These are phyloP conservation scores for Erynnis tages DNA, from an alignment of 2,888 invertebrate genomes.

Conservation along the genomic window DNA sequence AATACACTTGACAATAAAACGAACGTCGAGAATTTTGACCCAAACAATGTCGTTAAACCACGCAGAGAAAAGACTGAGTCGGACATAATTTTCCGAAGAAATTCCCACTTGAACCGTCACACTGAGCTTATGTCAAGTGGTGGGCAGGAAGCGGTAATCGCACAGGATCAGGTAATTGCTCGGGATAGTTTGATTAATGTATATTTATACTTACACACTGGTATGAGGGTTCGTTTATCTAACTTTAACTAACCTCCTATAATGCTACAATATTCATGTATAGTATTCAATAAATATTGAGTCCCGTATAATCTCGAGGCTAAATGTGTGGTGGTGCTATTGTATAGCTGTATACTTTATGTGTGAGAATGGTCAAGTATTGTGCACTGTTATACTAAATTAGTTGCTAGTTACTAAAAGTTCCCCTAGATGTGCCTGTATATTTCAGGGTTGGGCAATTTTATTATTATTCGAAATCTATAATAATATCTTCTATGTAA, in stretches of 20 bases:
- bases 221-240: conserved; percentile 71
- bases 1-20: conserved; percentile 55
- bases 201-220: conserved; percentile 61
- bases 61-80: conserved; percentile 95
- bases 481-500: too few relatives aligned
- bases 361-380: conserved; percentile 39
- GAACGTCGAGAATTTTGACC: conserved; percentile 44
- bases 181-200: conserved; percentile 71
- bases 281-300: conserved; percentile 35
- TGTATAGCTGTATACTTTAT: conserved; percentile 37
- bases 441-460: conserved; percentile 6
- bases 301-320: conserved; percentile 47
- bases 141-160: conserved; percentile 81
- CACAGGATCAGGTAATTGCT: conserved; percentile 78
- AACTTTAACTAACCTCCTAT: conserved; percentile 61
- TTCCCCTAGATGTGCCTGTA: conserved; percentile 17
- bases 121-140: conserved; percentile 62
- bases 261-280: conserved; percentile 50
- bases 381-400: conserved; percentile 23
- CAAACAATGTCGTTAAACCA: conserved; percentile 81
- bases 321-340: conserved; percentile 54
- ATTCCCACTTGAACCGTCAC: conserved; percentile 71
- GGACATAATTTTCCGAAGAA: conserved; percentile 88
- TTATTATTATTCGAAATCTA: too few relatives aligned
- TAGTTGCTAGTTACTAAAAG: conserved; percentile 25